Base-by-base conservation (phyloP, 64 coral and sea anemone genomes). In the Stichodactyla mertensii region DNA sequence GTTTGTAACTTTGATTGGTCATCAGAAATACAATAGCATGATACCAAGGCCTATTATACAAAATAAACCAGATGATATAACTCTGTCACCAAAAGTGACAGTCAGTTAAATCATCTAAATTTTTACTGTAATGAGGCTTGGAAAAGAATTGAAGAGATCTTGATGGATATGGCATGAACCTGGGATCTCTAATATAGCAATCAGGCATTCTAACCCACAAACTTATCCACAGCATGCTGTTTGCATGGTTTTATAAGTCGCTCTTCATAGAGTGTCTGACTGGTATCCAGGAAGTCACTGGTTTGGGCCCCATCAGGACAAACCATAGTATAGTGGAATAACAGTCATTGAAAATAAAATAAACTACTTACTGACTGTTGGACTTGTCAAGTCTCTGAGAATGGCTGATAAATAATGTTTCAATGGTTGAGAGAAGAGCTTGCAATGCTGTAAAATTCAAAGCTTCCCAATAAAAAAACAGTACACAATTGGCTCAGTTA, bases 11-110 rank as follows among this genome's bases (percentile, higher is more conserved):
- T 51, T 55, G 54, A 55, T 94, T 83, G 11, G 90, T 94, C 54
- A 98, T 31, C 52, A 94, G 85, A 77, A 83, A 94, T 51, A 98
- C 28, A 26, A 98, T 57, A 7, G 89, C 96, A 79, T 70, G 84
- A 14, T 90, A 67, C 96, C 96, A 98, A 26, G 87, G 92, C 55
- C 96, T 98, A 10, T 53, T 6, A 87, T 51, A 27, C 24, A 74
- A 74, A 58, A 58, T 58, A 58, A 11, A 6, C 9, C 14, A 58
- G 14, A 58, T 58, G 14, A 57, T 13, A 27, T 19, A 57, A 20
- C 64, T 20, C 64, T 67, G 18, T 19, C 6, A n/a, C 16, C 12
- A 61, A 31, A 31, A 0, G 28, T 61, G 58, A 16, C 15, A 12
- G 15, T 16, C 10, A 61, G 58, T n/a, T n/a, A n/a, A 20, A 20